These are phyloP conservation scores for Spodoptera frugiperda DNA, from an alignment of 1,140 invertebrate species.

Conservation along the genomic window DNA sequence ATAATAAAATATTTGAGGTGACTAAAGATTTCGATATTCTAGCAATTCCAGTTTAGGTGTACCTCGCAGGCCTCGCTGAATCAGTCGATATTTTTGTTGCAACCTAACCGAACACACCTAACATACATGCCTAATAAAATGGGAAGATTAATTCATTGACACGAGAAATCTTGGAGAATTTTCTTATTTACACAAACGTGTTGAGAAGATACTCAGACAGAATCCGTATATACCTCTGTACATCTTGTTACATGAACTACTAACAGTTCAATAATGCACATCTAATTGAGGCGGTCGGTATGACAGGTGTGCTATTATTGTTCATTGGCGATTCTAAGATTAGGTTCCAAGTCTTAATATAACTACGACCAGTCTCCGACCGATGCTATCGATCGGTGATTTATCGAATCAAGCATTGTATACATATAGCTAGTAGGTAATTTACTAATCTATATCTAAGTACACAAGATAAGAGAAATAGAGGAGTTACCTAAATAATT, in stretches of 20 bases:
- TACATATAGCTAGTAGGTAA: background rate
- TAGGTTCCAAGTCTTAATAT: slow-evolving; percentile 8
- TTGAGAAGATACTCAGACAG: too few species aligned
- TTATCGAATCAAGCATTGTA: background rate
- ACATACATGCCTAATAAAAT: too few species aligned
- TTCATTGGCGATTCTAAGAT: slow-evolving; percentile 15
- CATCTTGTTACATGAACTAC: background rate
- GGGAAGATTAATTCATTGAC: too few species aligned
- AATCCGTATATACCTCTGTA: too few species aligned
- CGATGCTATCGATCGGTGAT: background rate
- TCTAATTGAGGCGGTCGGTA: background rate
- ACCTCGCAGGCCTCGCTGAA: background rate
- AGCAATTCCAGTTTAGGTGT: background rate
- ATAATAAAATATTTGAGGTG: too few species aligned
- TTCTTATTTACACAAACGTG: too few species aligned
- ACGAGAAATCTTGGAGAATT: too few species aligned
- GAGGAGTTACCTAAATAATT: too few species aligned
- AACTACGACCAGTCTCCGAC: background rate
- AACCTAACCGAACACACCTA: too few species aligned
- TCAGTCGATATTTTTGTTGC: background rate
- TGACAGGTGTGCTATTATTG: slow-evolving; percentile 11
- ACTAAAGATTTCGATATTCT: too few species aligned
- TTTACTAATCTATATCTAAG: background rate
- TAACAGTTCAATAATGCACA: background rate
- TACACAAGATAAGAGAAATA: too few species aligned